A percentile compares a stretch with the other conserved stretches of the same genome.
phyloP scores from a whole-genome alignment of 2,113 vertebrate species.

The Mungos mungo region DNA sequence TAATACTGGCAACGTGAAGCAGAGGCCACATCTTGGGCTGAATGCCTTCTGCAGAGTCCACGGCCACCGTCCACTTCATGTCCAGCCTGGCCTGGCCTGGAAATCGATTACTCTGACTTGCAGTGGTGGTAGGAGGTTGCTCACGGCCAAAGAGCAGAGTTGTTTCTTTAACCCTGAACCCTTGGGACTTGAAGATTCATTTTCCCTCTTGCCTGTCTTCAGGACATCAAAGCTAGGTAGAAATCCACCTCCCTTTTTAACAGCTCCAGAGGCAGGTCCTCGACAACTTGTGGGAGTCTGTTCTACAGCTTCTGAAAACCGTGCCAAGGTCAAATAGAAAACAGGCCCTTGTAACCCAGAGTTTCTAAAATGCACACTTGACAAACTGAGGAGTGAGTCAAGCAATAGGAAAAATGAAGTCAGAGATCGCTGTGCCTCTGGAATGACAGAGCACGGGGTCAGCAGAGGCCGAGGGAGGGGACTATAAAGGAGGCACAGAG shows the following conservation, averaged over 20 bases:
- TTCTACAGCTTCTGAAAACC: not conserved
- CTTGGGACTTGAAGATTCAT: not conserved
- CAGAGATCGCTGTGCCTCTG: not conserved
- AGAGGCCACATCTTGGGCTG: not conserved
- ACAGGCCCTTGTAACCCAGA: conserved; percentile 16
- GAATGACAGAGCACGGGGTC: conserved; percentile 15
- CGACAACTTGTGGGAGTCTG: not conserved
- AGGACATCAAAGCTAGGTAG: not conserved
- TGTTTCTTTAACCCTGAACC: not conserved
- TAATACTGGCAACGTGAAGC: not conserved
- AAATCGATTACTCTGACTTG: not conserved
- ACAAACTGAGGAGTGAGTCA: conserved; percentile 40
- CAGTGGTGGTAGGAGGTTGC: not conserved
- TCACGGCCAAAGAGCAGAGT: not conserved
- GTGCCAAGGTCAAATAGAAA: conserved; percentile 41
- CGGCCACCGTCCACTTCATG: not conserved
- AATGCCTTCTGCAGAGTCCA: not conserved
- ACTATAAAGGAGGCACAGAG: not conserved
- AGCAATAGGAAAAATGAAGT: conserved; percentile 51
- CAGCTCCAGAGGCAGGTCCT: not conserved
- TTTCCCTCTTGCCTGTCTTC: not conserved
- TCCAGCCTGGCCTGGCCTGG: not conserved
- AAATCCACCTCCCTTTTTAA: not conserved
- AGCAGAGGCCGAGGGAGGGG: not conserved
- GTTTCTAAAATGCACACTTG: conserved; percentile 56